Percentiles rank a stretch among this genome's conserved stretches.
Evolutionary conservation across 2,888 invertebrate genomes (phyloP).

Genomic region (Argyresthia albistria): DNA sequence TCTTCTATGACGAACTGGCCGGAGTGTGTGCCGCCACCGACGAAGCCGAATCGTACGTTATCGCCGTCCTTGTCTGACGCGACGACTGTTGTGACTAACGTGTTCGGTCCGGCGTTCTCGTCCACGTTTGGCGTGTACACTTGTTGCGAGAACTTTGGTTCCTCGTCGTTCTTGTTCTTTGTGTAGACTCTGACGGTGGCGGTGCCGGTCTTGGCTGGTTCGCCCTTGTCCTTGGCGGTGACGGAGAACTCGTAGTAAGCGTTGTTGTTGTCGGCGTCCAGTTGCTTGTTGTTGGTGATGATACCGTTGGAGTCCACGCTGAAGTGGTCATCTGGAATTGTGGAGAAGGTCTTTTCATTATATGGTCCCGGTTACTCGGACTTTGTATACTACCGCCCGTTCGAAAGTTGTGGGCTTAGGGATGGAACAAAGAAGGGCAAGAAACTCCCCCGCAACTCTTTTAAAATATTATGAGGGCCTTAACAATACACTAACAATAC

Average conservation of each 20-base stretch:
- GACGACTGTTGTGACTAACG: constrained; percentile 95
- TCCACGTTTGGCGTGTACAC: constrained; percentile 97
- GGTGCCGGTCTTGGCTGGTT: constrained; percentile 91
- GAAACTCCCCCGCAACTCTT: too few relatives aligned
- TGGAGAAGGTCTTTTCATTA: neutral
- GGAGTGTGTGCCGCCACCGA: constrained; percentile 90
- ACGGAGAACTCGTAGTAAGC: constrained; percentile 96
- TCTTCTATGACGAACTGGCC: constrained; percentile 97
- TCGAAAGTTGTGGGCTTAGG: too few relatives aligned
- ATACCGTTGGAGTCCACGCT: constrained; percentile 94
- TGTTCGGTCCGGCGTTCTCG: constrained; percentile 95
- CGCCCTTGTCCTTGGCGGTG: constrained; percentile 95
- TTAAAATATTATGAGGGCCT: too few relatives aligned
- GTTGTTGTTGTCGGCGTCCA: constrained; percentile 97
- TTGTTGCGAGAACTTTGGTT: constrained; percentile 96
- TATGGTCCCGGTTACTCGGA: too few relatives aligned
- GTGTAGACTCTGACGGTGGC: constrained; percentile 96
- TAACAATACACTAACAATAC: too few relatives aligned
- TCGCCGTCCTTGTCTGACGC: constrained; percentile 98
- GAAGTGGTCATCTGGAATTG: constrained; percentile 91
- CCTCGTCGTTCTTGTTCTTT: constrained; percentile 98
- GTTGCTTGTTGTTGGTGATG: constrained; percentile 92
- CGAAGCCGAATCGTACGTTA: constrained; percentile 93
- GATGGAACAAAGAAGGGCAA: too few relatives aligned
- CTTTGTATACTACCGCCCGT: too few relatives aligned